Base-by-base conservation (phyloP, 1,140 invertebrate genomes). In the Zophobas morio region DNA sequence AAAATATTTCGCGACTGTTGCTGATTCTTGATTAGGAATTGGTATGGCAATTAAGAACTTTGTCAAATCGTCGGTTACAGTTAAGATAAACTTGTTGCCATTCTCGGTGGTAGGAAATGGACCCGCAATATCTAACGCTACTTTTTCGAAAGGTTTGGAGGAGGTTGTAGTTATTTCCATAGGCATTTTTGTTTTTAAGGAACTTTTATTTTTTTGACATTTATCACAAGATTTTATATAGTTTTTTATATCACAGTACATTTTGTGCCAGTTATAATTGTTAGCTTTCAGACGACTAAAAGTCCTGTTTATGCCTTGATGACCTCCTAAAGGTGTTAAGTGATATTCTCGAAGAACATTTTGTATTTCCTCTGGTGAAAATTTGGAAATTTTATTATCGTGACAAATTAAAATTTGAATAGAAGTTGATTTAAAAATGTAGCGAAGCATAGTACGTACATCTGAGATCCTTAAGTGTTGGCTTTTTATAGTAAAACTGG, bases 1-100 rank as follows among this genome's bases (percentile, higher is more conserved):
- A 35, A 84, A 81, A 34, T 71, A 66, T 34, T 74, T 63, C 4
- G 81, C 20, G 20, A 84, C 66, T 6, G 79, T 82, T 54, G 73
- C 53, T 8, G 83, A 72, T 63, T 80, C 76, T 42, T 81, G 54
- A 66, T 84, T 78, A 0, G 54, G 71, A 33, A 85, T n/a, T 2
- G 84, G 74, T 1, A 76, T 36, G 0, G 82, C 81, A 20, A 76
- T 36, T 1, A 56, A 63, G 35, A 79, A 85, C 79, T 84, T 85
- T 0, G 81, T 81, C 33, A 86, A 53, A 5, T 78, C 40, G 57
- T 84, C 81, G 46, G 84, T 80, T 39, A 81, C 63, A 3, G 83
- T 83, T 1, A 85, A 46, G 8, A 85, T 79, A 76, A 80, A 84
- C 74, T 82, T 83, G 57, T 83, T 82, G 0, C 80, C 79, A 32